Evolutionary conservation across 1,140 invertebrate species (phyloP), one percentile per base, ranked within the genome.

Genomic region (Theocolax elegans): DNA sequence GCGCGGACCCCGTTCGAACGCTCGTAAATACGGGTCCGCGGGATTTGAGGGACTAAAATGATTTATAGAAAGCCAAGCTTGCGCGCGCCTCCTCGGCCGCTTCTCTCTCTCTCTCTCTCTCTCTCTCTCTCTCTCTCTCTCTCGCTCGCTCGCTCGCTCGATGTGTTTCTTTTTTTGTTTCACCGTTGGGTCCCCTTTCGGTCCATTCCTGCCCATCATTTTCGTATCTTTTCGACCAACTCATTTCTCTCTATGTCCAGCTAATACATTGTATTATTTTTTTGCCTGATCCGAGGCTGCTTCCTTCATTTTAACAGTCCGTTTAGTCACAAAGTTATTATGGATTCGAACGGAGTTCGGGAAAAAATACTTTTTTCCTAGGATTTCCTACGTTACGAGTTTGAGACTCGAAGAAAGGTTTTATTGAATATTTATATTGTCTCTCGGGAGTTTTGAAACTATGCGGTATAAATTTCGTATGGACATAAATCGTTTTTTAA

Each of bases 11-110:
- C 35, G 60, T 72, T 79, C 74, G 77, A 78, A 78, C 67, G 74
- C 64, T 85, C 81, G 83, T 85, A 84, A 85, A 86, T 84, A 84
- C 76, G 74, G 75, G 79, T 73, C 79, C 77, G 77, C 76, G 76
- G 77, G 80, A 82, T 79, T 79, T 79, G 79, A 81, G 79, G 76
- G 74, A 80, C 77, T 74, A 72, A 80, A 74, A 86, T 85, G 84
- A 85, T 86, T 86, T 86, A 86, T 85, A 82, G 83, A 84, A 86
- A 83, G 62, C 62, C 69, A 58, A 58, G 19, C 67, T 68, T 38
- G 64, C 17, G 35, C 79, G 79, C 81, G 79, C 82, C 81, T 82
- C 76, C 76, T 77, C 75, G 72, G 76, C 79, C 72, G 72, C 59
- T 42, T 10, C 62, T 74, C 38, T 51, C 53, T 10, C 7, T 40